Evolutionary conservation across 2,797 vertebrate species (phyloP).

Genomic region (Ceyx erithaca): DNA sequence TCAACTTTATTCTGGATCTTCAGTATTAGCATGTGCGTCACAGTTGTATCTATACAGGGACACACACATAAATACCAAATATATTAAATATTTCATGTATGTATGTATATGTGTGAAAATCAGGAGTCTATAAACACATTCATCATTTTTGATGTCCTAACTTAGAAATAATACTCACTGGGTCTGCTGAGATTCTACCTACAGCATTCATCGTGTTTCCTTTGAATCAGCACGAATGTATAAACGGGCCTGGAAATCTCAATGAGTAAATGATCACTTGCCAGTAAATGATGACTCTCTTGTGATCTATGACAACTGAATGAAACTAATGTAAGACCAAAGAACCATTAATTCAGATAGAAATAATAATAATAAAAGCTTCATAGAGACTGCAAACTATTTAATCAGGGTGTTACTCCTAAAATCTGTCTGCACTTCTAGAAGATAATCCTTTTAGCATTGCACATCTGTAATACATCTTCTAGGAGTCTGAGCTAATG

Average conservation of each 20-base stretch:
- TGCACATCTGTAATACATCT: slow-evolving; percentile 29
- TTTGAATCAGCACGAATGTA: neutral
- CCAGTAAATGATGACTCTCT: neutral
- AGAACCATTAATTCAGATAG: neutral
- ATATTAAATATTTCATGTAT: neutral
- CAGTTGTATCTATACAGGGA: neutral
- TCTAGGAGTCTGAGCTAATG: slow-evolving; percentile 1
- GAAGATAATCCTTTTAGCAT: slow-evolving; percentile 12
- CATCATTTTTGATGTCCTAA: neutral
- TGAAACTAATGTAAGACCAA: neutral
- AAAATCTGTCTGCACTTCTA: neutral
- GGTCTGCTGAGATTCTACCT: neutral
- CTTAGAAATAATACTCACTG: neutral
- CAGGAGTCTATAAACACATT: neutral
- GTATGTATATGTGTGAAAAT: neutral
- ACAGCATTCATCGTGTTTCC: neutral
- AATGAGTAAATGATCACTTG: neutral
- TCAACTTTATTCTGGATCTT: neutral
- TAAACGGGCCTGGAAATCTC: neutral
- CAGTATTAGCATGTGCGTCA: neutral
- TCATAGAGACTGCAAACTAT: neutral
- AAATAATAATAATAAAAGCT: neutral
- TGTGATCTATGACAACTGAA: neutral
- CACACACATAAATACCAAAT: neutral
- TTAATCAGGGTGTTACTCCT: neutral